Evolutionary conservation across 2,797 vertebrate genomes (phyloP).

Genomic region (Semotilus atromaculatus): DNA sequence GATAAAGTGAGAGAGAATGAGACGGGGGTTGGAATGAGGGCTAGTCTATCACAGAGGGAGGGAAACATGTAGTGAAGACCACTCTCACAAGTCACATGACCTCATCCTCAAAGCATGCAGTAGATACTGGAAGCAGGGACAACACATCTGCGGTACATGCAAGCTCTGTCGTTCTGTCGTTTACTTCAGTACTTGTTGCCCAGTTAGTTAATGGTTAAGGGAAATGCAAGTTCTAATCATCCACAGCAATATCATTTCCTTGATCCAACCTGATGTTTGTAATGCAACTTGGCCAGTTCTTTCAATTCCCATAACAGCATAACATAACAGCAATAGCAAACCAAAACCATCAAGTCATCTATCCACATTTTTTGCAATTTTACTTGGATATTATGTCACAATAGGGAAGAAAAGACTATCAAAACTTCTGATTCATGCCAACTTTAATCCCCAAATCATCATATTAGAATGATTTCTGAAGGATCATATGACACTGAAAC

Average conservation of each 20-base stretch:
- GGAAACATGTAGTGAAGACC: neutral
- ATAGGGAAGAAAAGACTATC: too few relatives aligned
- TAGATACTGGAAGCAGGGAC: neutral
- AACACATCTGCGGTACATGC: neutral
- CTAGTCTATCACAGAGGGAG: neutral
- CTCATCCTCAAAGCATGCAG: slow-evolving; percentile 36
- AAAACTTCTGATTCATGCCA: too few relatives aligned
- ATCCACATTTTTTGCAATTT: too few relatives aligned
- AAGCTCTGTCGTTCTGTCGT: neutral
- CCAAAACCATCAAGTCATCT: too few relatives aligned
- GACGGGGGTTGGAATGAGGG: neutral
- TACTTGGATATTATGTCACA: too few relatives aligned
- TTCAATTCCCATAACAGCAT: neutral
- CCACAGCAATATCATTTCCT: neutral
- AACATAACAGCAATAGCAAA: too few relatives aligned
- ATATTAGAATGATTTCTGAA: neutral
- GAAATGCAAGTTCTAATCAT: neutral
- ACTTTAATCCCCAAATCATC: too few relatives aligned
- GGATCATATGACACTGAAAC: neutral
- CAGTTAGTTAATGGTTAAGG: slow-evolving; percentile 26
- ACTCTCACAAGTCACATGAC: slow-evolving; percentile 19
- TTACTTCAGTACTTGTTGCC: neutral
- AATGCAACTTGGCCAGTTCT: neutral
- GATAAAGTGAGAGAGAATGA: slow-evolving; percentile 18
- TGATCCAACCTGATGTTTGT: neutral